phyloP scores from a whole-genome alignment of 1,140 invertebrate species.

The Wasmannia auropunctata region DNA sequence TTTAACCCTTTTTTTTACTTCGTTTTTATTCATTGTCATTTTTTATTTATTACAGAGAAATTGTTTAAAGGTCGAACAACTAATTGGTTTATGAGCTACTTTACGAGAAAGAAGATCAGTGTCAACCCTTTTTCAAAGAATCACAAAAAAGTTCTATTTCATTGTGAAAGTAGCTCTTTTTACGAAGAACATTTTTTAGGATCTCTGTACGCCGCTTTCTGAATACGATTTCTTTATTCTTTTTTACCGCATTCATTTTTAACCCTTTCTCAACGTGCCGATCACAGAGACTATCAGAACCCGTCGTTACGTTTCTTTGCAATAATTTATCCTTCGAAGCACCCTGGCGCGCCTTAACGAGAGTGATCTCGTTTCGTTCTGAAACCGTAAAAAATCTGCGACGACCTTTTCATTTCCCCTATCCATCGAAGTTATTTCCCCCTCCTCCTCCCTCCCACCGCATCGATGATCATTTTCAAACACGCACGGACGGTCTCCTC shows the following conservation, averaged over 20 bases:
- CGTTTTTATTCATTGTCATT: background rate
- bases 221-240: conserved; percentile 14
- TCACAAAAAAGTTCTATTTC: conserved; percentile 22
- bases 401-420: conserved; percentile 41
- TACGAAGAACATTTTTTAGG: background rate
- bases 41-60: background rate
- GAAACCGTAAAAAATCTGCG: conserved; percentile 77
- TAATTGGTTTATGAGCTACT: background rate
- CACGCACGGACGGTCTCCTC: conserved; percentile 52
- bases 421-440: conserved; percentile 1
- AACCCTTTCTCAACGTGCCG: conserved; percentile 59
- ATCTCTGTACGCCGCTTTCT: background rate
- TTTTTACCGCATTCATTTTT: conserved; percentile 1
- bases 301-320: background rate
- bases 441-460: conserved; percentile 13
- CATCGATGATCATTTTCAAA: conserved; percentile 45
- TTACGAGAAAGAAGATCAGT: background rate
- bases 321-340: conserved; percentile 58
- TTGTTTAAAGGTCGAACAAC: background rate
- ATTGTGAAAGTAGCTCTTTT: conserved; percentile 41
- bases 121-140: background rate
- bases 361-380: conserved; percentile 19
- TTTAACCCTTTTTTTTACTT: background rate
- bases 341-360: conserved; percentile 25
- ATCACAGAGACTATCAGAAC: conserved; percentile 6